Evolutionary conservation across 2,888 invertebrate species (phyloP).

Genomic region (Tryphoninae sp.): DNA sequence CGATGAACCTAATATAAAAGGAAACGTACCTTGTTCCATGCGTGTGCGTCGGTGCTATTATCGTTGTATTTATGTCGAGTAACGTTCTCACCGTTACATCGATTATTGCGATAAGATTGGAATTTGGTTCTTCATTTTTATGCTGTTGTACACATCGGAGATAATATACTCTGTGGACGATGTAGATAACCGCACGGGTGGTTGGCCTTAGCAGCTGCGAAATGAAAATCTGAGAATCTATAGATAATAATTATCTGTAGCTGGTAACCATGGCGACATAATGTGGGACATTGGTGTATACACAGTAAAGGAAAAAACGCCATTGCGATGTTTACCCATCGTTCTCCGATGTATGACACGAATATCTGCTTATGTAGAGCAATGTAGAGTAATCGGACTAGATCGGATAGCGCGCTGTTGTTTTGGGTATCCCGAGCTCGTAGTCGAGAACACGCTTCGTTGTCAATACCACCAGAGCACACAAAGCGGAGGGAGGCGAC

Average conservation of each 20-base stretch:
- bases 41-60: not conserved
- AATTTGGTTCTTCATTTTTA: not conserved
- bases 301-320: not conserved
- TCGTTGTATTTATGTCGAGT: conserved; percentile 4
- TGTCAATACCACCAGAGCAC: not conserved
- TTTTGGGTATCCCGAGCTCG: conserved; percentile 36
- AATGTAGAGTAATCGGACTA: not conserved
- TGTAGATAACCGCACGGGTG: not conserved
- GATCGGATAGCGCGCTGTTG: conserved; percentile 1
- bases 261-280: conserved; percentile 15
- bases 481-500: not conserved
- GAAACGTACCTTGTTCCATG: no score
- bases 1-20: no score
- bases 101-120: not conserved
- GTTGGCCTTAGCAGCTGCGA: not conserved
- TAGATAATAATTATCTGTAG: conserved; percentile 29
- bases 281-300: not conserved
- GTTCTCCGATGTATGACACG: no score
- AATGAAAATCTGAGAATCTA: not conserved
- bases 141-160: not conserved
- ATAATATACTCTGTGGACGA: not conserved
- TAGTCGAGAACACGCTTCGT: conserved; percentile 16
- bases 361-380: not conserved
- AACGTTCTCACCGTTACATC: not conserved
- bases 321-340: no score